Base-by-base conservation (phyloP, 2,113 vertebrate species). In the Cichladusa arquata region DNA sequence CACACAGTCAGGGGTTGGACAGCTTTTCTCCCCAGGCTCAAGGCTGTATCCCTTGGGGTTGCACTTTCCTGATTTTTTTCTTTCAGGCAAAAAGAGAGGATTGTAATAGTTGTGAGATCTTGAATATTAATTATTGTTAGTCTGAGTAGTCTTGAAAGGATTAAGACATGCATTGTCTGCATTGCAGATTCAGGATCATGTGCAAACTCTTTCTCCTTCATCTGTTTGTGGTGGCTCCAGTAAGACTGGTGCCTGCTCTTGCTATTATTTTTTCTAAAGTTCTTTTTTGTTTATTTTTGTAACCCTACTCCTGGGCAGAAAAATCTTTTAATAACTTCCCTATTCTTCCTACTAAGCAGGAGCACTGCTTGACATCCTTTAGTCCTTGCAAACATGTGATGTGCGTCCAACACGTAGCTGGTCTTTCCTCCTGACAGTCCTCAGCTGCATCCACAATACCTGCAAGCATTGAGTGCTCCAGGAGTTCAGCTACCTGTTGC, bases 281-380 rank as follows among this genome's bases (percentile, higher is more conserved):
- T 79, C 91, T 86, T 69, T 92, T 70, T 96, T 86, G 95, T 94
- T 97, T 90, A 84, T 54, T 93, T 98, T 97, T 98, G 84, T 98
- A 98, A 98, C 97, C 97, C 96, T 97, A 64, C 95, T 97, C 94
- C 66, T 97, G 98, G 98, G 97, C 98, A 95, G 97, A 98, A 82
- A 95, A 91, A 60, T 97, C 97, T 94, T 97, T 98, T 98, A 98
- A 97, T 98, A 99, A 98, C 96, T 98, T 90, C 0, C 97, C 97
- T 62, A 70, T 98, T 95, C 81, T 98, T 95, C 97, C 97, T 78
- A 44, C 98, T 91, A 98, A 98, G 97, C 97, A 97, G 85, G 91
- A 98, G 90, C 93, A 96, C 84, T 95, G 72, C 91, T 98, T 97
- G 73, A 66, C 38, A 33, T 57, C 71, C 78, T 67, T 91, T 69